Conservation (phyloP, 2,888 invertebrate species). For the Orthosia cruda region DNA sequence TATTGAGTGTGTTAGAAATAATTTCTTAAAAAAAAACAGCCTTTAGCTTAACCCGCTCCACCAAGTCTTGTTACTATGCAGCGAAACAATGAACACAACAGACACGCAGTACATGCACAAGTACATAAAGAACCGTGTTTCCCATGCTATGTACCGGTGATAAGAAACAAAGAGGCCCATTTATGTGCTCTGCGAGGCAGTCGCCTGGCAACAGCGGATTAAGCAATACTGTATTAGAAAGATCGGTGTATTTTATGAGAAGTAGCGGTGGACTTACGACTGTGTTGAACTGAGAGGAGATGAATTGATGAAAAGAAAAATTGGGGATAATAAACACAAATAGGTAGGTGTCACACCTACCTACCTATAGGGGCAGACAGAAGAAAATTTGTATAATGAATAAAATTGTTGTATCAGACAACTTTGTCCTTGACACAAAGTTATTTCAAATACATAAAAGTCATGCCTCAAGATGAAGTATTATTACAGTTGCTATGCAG, state of each 20-base stretch:
- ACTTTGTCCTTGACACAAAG: background rate
- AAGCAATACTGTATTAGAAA: constrained; percentile 62
- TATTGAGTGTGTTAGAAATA: background rate
- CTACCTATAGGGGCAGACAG: no score
- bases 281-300: background rate
- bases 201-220: constrained; percentile 69
- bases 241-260: background rate
- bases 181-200: constrained; percentile 62
- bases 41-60: background rate
- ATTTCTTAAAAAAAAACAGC: background rate
- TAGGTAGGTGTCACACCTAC: no score
- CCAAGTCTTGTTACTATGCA: constrained; percentile 39
- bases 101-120: constrained; percentile 41
- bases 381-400: no score
- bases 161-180: constrained; percentile 68
- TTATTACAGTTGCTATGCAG: background rate
- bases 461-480: background rate
- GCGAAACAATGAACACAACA: constrained; percentile 36
- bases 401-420: no score
- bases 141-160: constrained; percentile 60
- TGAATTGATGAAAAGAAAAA: no score
- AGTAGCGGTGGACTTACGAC: constrained; percentile 22
- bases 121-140: constrained; percentile 65
- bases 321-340: no score
- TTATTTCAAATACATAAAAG: background rate